Conservation (phyloP, 1,140 invertebrate species). For the Zeugodacus cucurbitae region DNA sequence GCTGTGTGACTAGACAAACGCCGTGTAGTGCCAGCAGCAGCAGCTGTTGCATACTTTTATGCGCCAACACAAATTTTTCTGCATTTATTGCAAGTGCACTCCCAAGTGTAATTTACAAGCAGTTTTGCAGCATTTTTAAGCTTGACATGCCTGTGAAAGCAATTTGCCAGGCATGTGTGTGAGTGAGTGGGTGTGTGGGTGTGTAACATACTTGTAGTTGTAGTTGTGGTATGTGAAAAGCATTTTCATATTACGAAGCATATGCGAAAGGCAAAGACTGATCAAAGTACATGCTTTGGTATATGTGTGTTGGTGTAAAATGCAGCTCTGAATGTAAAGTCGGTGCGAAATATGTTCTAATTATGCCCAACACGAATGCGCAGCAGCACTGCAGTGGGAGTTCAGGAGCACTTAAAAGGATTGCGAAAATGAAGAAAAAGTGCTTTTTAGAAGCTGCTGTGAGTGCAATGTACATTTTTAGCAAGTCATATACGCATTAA, state of each 20-base stretch:
- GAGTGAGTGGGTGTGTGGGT: background rate
- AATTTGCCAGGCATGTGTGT: background rate
- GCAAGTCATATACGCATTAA: background rate
- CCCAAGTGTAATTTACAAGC: constrained; percentile 1
- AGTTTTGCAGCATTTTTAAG: constrained; percentile 6
- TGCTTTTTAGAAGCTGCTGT: background rate
- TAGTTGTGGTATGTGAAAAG: too few relatives aligned
- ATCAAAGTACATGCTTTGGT: background rate
- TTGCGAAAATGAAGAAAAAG: background rate
- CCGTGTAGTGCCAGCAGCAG: background rate
- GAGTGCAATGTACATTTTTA: background rate
- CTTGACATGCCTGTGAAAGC: background rate
- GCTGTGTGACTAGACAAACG: background rate
- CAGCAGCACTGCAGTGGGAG: background rate
- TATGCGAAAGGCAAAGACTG: background rate
- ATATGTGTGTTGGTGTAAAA: background rate
- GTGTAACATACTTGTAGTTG: too few relatives aligned
- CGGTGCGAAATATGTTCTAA: background rate
- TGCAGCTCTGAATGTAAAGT: background rate
- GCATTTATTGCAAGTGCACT: background rate
- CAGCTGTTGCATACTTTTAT: background rate
- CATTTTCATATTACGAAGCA: too few relatives aligned
- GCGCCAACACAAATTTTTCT: constrained; percentile 16
- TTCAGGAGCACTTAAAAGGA: background rate
- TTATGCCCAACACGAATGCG: background rate